Conservation (phyloP, 1,140 invertebrate species). For the Whitmania pigra region DNA sequence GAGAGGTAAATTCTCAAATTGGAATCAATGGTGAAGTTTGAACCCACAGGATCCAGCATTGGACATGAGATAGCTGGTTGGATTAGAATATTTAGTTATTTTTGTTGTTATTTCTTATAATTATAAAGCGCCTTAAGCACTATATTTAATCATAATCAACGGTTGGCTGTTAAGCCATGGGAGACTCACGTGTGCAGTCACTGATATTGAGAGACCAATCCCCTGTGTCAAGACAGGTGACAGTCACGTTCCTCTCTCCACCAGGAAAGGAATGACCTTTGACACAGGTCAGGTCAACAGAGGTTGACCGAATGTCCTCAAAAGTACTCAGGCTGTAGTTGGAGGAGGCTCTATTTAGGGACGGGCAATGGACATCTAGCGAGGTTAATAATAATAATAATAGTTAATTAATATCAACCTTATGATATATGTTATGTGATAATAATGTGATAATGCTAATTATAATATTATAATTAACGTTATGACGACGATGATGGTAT, state of each 20-base stretch:
- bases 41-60: not conserved
- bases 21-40: not conserved
- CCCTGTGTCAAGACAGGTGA: not conserved
- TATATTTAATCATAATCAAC: too few relatives aligned
- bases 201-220: not conserved
- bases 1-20: not conserved
- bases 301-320: not conserved
- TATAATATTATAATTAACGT: too few relatives aligned
- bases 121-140: too few relatives aligned
- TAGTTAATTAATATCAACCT: too few relatives aligned
- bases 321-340: not conserved
- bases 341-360: not conserved
- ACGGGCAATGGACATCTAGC: not conserved
- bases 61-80: not conserved
- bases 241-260: not conserved
- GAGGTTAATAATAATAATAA: not conserved
- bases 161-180: not conserved
- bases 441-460: not conserved
- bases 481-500: too few relatives aligned
- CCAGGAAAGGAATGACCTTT: not conserved
- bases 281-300: not conserved
- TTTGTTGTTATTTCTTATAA: not conserved
- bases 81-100: too few relatives aligned
- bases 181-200: not conserved
- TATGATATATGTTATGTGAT: too few relatives aligned